A percentile compares a stretch with the other conserved stretches of the same genome.
Evolutionary conservation across 2,888 invertebrate genomes (phyloP).

Genomic region (Scaptomyza flava): DNA sequence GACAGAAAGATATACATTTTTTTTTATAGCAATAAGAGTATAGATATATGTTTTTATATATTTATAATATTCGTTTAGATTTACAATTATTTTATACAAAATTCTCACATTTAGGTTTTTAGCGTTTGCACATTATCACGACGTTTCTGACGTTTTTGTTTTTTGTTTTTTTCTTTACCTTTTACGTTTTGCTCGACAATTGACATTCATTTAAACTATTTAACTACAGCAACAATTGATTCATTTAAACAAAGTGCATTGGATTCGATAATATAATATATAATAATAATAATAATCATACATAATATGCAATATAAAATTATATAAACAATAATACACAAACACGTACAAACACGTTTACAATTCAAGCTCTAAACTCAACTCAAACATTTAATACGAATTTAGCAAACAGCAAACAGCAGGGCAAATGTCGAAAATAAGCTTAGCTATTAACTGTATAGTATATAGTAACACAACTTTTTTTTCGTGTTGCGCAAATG

Average conservation of each 20-base stretch:
- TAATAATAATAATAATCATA: conserved; percentile 54
- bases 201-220: conserved; percentile 72
- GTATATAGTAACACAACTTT: conserved; percentile 33
- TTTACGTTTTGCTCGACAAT: conserved; percentile 44
- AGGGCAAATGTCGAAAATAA: conserved; percentile 37
- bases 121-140: conserved; percentile 72
- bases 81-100: conserved; percentile 77
- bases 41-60: conserved; percentile 23
- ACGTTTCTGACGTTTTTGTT: conserved; percentile 58
- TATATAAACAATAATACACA: conserved; percentile 78
- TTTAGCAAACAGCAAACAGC: conserved; percentile 42
- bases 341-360: conserved; percentile 54
- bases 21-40: conserved; percentile 23
- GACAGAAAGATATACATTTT: conserved; percentile 1
- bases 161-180: conserved; percentile 30
- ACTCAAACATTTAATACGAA: conserved; percentile 27
- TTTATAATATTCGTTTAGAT: conserved; percentile 61
- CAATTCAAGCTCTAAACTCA: conserved; percentile 46
- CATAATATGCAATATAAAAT: conserved; percentile 64
- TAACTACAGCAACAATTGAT: conserved; percentile 76
- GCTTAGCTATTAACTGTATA: conserved; percentile 26
- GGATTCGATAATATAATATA: conserved; percentile 55
- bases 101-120: conserved; percentile 76
- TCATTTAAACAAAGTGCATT: conserved; percentile 73
- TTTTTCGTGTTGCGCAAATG: conserved; percentile 55